Conservation (phyloP, 2,797 vertebrate species). For the Mormyrops attenuatus region DNA sequence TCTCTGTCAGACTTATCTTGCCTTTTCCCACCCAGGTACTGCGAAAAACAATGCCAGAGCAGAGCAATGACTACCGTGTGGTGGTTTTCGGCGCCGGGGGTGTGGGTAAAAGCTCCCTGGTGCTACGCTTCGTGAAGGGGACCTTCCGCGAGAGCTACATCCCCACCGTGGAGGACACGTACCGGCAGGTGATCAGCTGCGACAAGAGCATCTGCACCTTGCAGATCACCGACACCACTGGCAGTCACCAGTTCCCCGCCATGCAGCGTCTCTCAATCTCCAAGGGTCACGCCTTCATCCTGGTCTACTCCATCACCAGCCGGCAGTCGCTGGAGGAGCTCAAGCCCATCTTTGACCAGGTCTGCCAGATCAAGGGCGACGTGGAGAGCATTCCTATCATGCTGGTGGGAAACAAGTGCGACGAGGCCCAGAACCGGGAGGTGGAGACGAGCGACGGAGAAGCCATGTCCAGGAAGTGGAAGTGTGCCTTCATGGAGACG, state of each 20-base stretch:
- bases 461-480: slow-evolving; percentile 68
- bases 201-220: slow-evolving; percentile 78
- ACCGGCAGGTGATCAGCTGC: slow-evolving; percentile 75
- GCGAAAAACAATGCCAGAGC: slow-evolving; percentile 63
- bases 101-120: slow-evolving; percentile 74
- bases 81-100: slow-evolving; percentile 75
- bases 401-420: slow-evolving; percentile 75
- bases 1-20: background rate
- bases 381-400: slow-evolving; percentile 73
- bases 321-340: slow-evolving; percentile 72
- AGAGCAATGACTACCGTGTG: slow-evolving; percentile 76
- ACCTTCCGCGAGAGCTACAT: slow-evolving; percentile 77
- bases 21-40: slow-evolving; percentile 23
- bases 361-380: slow-evolving; percentile 75
- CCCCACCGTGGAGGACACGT: slow-evolving; percentile 74
- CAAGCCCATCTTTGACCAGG: slow-evolving; percentile 72
- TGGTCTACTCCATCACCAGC: slow-evolving; percentile 74
- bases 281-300: slow-evolving; percentile 74
- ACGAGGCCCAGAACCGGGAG: slow-evolving; percentile 67
- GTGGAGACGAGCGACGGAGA: slow-evolving; percentile 66
- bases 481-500: slow-evolving; percentile 77
- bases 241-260: slow-evolving; percentile 75
- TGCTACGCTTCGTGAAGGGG: slow-evolving; percentile 71
- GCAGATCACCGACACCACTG: slow-evolving; percentile 76
- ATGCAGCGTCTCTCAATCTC: slow-evolving; percentile 78